These are phyloP conservation scores for Andrena praecox DNA, from an alignment of 2,888 invertebrate genomes.

Conservation along the genomic window DNA sequence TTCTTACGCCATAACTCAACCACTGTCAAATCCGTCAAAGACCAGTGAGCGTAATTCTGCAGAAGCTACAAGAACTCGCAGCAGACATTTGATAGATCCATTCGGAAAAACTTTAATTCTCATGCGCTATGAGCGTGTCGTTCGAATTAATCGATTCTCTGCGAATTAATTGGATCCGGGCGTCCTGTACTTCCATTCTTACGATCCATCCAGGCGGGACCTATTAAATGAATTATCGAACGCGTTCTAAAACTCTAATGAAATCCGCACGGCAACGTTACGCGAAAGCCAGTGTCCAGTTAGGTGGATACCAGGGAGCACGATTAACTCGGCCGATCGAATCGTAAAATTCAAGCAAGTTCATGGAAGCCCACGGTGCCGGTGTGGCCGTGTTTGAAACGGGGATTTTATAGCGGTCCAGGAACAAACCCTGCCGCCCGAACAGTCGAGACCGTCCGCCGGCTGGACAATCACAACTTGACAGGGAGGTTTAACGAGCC, in stretches of 20 bases:
- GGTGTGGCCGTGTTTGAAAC: conserved; percentile 70
- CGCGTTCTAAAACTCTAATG: conserved; percentile 56
- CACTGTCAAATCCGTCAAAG: conserved; percentile 75
- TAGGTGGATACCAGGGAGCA: conserved; percentile 41
- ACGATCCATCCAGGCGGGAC: background rate
- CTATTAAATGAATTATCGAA: conserved; percentile 31
- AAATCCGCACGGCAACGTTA: conserved; percentile 50
- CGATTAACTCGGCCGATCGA: conserved; percentile 81
- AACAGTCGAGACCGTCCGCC: conserved; percentile 77
- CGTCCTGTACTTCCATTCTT: background rate
- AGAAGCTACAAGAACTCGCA: conserved; percentile 40
- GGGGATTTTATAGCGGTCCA: conserved; percentile 81
- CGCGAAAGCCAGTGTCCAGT: conserved; percentile 49
- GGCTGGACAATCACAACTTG: conserved; percentile 84
- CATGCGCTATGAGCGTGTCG: background rate
- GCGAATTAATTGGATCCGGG: too few species aligned
- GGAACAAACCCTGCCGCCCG: conserved; percentile 77
- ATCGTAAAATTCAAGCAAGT: conserved; percentile 80
- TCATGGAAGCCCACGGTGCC: conserved; percentile 55
- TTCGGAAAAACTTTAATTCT: background rate
- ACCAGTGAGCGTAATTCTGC: conserved; percentile 56
- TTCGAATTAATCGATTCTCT: background rate
- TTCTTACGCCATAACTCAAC: conserved; percentile 75
- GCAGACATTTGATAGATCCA: too few species aligned
- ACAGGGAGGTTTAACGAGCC: conserved; percentile 85